Evolutionary conservation across 2,113 vertebrate species (phyloP).

Genomic region (Pygoscelis antarcticus): DNA sequence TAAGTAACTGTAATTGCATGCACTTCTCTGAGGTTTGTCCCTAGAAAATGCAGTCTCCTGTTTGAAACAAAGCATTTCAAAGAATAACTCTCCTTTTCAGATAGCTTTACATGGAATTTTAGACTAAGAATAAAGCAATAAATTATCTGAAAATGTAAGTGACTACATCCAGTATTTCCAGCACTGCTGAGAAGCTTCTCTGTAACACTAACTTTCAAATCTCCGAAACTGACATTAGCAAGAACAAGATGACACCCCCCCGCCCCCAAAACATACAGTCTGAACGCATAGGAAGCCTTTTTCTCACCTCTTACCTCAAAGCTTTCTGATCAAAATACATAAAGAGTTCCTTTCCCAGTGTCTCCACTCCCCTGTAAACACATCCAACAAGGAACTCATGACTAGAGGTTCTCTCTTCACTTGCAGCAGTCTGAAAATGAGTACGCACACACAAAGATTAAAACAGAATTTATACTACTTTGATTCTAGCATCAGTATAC

Average conservation of each 20-base stretch:
- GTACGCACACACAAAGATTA: not conserved
- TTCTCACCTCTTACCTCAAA: conserved; percentile 80
- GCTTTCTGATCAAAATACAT: conserved; percentile 86
- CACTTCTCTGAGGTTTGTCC: not conserved
- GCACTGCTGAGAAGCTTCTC: not conserved
- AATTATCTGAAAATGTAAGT: not conserved
- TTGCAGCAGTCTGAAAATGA: conserved; percentile 45
- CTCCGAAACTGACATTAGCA: not conserved
- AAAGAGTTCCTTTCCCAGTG: conserved; percentile 93
- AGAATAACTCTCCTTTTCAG: not conserved
- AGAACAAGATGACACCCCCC: not conserved
- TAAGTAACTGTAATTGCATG: not conserved
- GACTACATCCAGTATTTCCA: not conserved
- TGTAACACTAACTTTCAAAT: not conserved
- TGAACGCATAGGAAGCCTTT: not conserved
- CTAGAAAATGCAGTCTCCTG: not conserved
- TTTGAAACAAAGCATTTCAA: not conserved
- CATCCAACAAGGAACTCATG: conserved; percentile 60
- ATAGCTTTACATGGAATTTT: not conserved
- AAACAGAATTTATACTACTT: not conserved
- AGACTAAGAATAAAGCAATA: not conserved
- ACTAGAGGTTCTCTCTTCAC: conserved; percentile 1
- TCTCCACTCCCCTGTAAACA: conserved; percentile 82
- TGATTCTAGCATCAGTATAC: not conserved
- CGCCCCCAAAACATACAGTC: not conserved